Evolutionary conservation across 2,888 invertebrate species (phyloP).

Genomic region (Chaetogeoica ovagalla): DNA sequence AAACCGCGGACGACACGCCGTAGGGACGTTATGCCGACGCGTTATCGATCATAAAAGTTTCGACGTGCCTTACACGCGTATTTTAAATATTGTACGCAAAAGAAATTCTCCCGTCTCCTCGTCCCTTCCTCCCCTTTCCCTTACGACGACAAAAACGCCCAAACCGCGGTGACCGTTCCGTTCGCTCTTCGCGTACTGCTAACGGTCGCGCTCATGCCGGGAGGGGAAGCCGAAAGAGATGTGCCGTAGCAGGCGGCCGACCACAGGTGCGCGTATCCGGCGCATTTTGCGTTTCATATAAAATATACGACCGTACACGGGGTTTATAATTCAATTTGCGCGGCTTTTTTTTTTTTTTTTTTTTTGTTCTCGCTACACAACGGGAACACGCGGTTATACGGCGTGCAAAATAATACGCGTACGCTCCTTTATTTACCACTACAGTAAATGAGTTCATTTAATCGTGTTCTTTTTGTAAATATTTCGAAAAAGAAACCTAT

Average conservation of each 20-base stretch:
- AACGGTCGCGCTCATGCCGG: too few relatives aligned
- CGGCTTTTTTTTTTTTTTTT: too few relatives aligned
- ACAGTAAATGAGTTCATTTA: too few relatives aligned
- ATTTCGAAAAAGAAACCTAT: background rate
- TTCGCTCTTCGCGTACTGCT: too few relatives aligned
- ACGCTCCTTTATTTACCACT: too few relatives aligned
- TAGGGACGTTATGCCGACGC: background rate
- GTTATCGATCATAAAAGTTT: slow-evolving; percentile 37
- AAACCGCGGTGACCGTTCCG: too few relatives aligned
- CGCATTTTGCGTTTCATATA: background rate
- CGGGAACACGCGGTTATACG: too few relatives aligned
- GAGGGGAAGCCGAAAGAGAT: too few relatives aligned
- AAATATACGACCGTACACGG: background rate
- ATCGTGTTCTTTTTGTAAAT: background rate
- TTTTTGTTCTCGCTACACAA: too few relatives aligned
- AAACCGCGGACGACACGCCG: background rate
- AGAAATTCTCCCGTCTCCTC: background rate
- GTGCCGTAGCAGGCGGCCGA: background rate
- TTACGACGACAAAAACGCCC: too few relatives aligned
- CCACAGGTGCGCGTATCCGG: slow-evolving; percentile 23
- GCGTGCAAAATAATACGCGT: too few relatives aligned
- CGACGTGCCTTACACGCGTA: background rate
- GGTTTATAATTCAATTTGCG: slow-evolving; percentile 33
- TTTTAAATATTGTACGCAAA: background rate
- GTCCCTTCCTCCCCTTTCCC: background rate